Percentiles rank a stretch among this genome's conserved stretches.
These are phyloP conservation scores for Dasyornis broadbenti DNA, from an alignment of 2,113 vertebrate genomes.

Conservation along the genomic window DNA sequence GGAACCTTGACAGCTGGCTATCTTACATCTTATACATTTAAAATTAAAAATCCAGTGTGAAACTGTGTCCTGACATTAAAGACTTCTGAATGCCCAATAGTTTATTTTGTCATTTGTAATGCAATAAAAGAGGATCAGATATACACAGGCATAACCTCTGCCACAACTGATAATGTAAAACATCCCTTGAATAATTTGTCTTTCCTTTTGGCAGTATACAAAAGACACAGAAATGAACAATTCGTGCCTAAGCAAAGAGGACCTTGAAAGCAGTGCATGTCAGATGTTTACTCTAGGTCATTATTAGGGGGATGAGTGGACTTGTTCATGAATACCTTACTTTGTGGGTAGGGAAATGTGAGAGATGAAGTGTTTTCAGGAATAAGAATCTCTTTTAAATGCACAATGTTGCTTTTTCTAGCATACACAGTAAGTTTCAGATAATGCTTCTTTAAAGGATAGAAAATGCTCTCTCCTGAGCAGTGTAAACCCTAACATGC, in stretches of 20 bases:
- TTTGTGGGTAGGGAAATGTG: background rate
- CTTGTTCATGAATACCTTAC: slow-evolving; percentile 64
- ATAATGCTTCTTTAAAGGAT: slow-evolving; percentile 32
- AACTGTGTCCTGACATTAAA: slow-evolving; percentile 15
- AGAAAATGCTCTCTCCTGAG: slow-evolving; percentile 34
- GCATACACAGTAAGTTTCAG: slow-evolving; percentile 9
- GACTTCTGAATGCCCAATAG: slow-evolving; percentile 15
- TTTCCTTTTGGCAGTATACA: slow-evolving; percentile 67
- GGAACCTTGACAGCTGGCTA: background rate
- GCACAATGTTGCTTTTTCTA: slow-evolving; percentile 27
- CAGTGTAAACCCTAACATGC: slow-evolving; percentile 13
- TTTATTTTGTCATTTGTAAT: slow-evolving; percentile 57
- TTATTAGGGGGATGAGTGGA: slow-evolving; percentile 43
- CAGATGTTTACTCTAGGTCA: slow-evolving; percentile 67
- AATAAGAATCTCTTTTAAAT: slow-evolving; percentile 51
- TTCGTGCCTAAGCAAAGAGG: slow-evolving; percentile 70
- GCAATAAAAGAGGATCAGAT: slow-evolving; percentile 65
- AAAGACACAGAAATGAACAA: slow-evolving; percentile 72
- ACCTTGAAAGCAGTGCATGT: slow-evolving; percentile 56
- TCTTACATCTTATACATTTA: slow-evolving; percentile 26
- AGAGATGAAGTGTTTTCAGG: background rate
- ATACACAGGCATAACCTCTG: slow-evolving; percentile 67
- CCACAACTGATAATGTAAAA: slow-evolving; percentile 68
- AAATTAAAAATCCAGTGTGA: slow-evolving; percentile 53
- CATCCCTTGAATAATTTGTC: slow-evolving; percentile 61